phyloP scores from a whole-genome alignment of 2,113 vertebrate genomes.

The Halichoerus grypus region DNA sequence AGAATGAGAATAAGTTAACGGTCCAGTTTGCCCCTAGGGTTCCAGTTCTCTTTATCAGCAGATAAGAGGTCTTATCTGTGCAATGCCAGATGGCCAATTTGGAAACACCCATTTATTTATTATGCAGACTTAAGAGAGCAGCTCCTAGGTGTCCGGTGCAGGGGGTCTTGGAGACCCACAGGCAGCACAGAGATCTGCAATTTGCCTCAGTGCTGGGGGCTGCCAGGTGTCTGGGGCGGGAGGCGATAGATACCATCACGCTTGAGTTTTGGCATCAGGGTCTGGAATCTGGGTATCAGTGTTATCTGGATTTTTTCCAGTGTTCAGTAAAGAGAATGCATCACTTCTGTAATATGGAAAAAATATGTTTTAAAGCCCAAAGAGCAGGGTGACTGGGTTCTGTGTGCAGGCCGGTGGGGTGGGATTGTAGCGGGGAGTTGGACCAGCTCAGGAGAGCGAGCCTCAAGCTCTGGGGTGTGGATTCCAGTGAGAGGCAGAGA shows the following conservation, averaged over 20 bases:
- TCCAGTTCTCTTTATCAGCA: not conserved
- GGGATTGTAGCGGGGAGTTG: not conserved
- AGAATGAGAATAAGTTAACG: not conserved
- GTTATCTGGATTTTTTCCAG: not conserved
- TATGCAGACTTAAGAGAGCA: not conserved
- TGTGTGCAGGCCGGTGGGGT: not conserved
- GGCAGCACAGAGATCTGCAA: not conserved
- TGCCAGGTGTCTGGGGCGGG: not conserved
- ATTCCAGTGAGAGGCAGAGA: not conserved
- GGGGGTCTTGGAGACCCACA: accelerated
- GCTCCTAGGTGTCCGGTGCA: accelerated
- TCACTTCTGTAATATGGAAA: not conserved
- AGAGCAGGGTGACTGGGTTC: accelerated
- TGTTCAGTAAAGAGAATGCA: not conserved
- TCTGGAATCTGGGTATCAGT: not conserved
- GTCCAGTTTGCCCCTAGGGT: not conserved
- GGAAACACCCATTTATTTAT: not conserved
- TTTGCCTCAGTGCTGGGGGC: not conserved
- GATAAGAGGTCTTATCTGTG: too few relatives aligned
- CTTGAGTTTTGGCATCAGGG: not conserved
- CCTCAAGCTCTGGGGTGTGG: not conserved
- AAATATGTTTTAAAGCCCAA: not conserved
- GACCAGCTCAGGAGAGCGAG: not conserved
- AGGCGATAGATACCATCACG: accelerated
- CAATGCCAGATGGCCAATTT: accelerated